Evolutionary conservation across 53 echinoderm and acorn worm species (phyloP).

Genomic region (Henricia sp.): DNA sequence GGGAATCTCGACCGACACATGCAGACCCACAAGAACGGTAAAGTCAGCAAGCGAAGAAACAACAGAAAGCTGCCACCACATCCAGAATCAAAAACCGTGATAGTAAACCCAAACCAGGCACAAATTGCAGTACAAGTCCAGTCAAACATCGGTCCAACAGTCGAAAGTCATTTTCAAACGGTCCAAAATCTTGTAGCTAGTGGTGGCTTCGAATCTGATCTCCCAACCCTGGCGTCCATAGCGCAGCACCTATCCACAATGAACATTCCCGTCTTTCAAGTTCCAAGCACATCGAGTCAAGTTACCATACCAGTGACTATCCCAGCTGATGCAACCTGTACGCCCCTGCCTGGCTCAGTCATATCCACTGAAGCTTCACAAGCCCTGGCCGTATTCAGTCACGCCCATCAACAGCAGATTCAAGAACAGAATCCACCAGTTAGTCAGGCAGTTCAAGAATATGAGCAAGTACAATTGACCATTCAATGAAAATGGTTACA

Average conservation of each 20-base stretch:
- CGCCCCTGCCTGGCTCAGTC: conserved; percentile 21
- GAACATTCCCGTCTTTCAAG: conserved; percentile 54
- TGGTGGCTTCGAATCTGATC: conserved; percentile 43
- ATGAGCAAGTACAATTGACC: conserved; percentile 40
- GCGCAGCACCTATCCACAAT: conserved; percentile 53
- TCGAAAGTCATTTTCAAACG: conserved; percentile 28
- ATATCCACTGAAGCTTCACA: conserved; percentile 13
- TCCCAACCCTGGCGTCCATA: conserved; percentile 48
- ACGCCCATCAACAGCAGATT: background rate
- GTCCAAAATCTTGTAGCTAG: conserved; percentile 41
- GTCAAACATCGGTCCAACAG: background rate
- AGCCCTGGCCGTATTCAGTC: conserved; percentile 23
- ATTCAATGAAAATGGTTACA: conserved; percentile 15
- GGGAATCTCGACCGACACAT: conserved; percentile 54
- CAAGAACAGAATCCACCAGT: conserved; percentile 3
- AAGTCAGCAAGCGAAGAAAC: background rate
- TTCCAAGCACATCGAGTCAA: background rate
- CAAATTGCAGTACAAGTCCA: conserved; percentile 26
- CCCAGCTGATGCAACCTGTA: conserved; percentile 17
- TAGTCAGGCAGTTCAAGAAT: conserved; percentile 34
- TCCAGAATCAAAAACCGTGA: background rate
- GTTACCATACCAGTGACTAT: conserved; percentile 24
- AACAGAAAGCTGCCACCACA: background rate
- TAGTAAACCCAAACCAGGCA: background rate
- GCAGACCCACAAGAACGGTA: conserved; percentile 32